These are phyloP conservation scores for Glyphotaelius pellucidus DNA, from an alignment of 2,888 invertebrate genomes.

Conservation along the genomic window DNA sequence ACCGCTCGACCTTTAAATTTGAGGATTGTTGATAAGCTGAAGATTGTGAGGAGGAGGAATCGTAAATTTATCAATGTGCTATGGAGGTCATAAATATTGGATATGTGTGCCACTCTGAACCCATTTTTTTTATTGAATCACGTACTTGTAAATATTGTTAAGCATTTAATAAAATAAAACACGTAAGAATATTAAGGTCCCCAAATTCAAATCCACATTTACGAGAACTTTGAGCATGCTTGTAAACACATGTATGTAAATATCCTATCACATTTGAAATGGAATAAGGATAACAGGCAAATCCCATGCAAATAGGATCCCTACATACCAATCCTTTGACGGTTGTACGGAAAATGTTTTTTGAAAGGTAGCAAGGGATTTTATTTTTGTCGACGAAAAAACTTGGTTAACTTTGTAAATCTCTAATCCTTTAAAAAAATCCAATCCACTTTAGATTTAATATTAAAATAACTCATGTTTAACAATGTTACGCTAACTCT, in stretches of 20 bases:
- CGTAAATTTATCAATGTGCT: neutral
- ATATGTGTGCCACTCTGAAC: neutral
- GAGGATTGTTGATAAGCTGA: too few species aligned
- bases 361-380: neutral
- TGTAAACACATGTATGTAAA: conserved; percentile 10
- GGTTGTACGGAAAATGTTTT: neutral
- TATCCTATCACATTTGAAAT: conserved; percentile 53
- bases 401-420: neutral
- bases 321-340: neutral
- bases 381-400: neutral
- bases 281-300: conserved; percentile 56
- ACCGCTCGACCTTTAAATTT: too few species aligned
- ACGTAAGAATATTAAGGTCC: neutral
- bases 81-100: neutral
- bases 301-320: conserved; percentile 54
- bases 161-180: neutral
- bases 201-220: neutral
- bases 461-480: neutral
- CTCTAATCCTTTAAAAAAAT: neutral
- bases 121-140: neutral
- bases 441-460: neutral
- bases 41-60: neutral
- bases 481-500: neutral
- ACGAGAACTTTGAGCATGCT: neutral
- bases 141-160: neutral